Conservation (phyloP, 35 echinoderm and acorn worm species). For the Apostichopus japonicus region DNA sequence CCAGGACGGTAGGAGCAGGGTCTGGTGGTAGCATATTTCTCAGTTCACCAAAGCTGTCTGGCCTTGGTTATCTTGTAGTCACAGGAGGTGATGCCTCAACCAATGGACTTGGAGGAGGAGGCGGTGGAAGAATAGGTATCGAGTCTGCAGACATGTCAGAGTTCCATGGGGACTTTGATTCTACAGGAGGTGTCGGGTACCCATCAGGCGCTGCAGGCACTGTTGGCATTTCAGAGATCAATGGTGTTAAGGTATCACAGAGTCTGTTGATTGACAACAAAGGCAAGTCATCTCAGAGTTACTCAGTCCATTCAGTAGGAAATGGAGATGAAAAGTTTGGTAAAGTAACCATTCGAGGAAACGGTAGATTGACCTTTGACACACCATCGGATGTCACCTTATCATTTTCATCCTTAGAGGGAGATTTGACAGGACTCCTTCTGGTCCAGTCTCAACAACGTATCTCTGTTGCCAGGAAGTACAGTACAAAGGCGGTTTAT, state of each 20-base stretch:
- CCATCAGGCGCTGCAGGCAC: slow-evolving; percentile 80
- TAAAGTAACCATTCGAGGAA: slow-evolving; percentile 47
- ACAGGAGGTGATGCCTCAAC: slow-evolving; percentile 54
- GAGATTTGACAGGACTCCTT: slow-evolving; percentile 76
- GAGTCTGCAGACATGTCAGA: slow-evolving; percentile 37
- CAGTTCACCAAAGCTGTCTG: slow-evolving; percentile 36
- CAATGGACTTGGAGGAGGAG: slow-evolving; percentile 66
- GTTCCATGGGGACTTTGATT: slow-evolving; percentile 67
- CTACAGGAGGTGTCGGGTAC: slow-evolving; percentile 69
- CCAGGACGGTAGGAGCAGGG: slow-evolving; percentile 51
- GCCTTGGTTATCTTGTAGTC: slow-evolving; percentile 55
- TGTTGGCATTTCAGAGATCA: slow-evolving; percentile 46
- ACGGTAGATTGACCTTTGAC: slow-evolving; percentile 47
- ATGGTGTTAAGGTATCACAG: neutral
- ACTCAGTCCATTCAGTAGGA: slow-evolving; percentile 46
- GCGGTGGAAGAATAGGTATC: slow-evolving; percentile 80
- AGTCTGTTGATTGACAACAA: slow-evolving; percentile 72
- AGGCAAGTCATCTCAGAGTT: slow-evolving; percentile 16
- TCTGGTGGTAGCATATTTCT: slow-evolving; percentile 81
- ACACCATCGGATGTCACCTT: slow-evolving; percentile 38
- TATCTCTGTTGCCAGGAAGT: slow-evolving; percentile 71
- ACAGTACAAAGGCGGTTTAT: slow-evolving; percentile 61
- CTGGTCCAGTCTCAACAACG: slow-evolving; percentile 69
- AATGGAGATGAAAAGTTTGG: slow-evolving; percentile 35
- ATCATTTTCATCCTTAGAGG: slow-evolving; percentile 58